phyloP scores from a whole-genome alignment of 2,888 invertebrate genomes.

The Protonemura montana region DNA sequence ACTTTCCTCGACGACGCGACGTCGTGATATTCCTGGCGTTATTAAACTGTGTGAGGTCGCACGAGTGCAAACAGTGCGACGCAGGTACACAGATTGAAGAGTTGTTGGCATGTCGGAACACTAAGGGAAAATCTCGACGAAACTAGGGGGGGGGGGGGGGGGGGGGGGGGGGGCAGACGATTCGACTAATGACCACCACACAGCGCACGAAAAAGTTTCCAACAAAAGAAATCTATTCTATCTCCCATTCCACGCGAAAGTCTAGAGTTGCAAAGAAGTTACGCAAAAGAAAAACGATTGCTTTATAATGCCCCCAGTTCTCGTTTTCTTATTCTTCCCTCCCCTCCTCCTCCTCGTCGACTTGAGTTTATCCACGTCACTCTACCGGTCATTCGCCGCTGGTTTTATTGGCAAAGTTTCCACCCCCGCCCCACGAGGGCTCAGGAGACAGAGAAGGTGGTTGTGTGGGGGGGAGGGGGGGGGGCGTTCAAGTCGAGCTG shows the following conservation, averaged over 20 bases:
- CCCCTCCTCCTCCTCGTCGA: not conserved
- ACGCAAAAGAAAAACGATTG: not conserved
- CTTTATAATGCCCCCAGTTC: not conserved
- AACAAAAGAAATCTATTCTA: conserved; percentile 4
- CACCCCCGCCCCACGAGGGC: not conserved
- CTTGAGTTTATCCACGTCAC: not conserved
- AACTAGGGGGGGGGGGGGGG: too few species aligned
- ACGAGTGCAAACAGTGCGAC: not conserved
- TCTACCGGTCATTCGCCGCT: not conserved
- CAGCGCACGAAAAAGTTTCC: not conserved
- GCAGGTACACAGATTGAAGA: not conserved
- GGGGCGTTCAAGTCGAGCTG: not conserved
- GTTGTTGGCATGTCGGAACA: not conserved
- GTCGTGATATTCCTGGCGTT: not conserved
- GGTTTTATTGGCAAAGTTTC: not conserved
- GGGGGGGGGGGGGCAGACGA: too few species aligned
- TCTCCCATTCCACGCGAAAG: not conserved
- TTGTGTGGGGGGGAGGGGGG: not conserved
- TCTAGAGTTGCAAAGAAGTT: not conserved
- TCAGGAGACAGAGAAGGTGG: too few species aligned
- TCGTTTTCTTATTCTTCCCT: not conserved
- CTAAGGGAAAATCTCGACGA: not conserved
- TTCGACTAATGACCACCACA: not conserved
- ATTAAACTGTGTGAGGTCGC: not conserved
- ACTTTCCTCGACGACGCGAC: not conserved